Percentiles rank a stretch among this genome's conserved stretches.
These are phyloP conservation scores for Pseudanteris insignis DNA, from an alignment of 2,888 invertebrate genomes.

Conservation along the genomic window DNA sequence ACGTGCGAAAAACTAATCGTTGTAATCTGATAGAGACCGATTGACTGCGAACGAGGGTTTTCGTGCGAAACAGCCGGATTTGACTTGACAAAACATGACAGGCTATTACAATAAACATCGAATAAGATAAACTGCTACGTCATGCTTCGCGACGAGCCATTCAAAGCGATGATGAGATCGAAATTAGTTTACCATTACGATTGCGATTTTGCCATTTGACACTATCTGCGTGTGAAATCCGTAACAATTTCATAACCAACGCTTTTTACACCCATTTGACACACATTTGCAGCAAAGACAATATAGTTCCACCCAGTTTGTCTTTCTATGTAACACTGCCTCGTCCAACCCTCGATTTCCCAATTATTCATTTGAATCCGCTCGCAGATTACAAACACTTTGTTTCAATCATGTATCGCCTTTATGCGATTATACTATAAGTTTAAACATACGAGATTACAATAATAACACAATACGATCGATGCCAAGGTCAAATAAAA, in stretches of 20 bases:
- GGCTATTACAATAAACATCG: slow-evolving; percentile 10
- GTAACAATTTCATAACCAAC: slow-evolving; percentile 33
- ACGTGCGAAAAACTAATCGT: neutral
- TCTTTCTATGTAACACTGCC: slow-evolving; percentile 8
- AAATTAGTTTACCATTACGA: slow-evolving; percentile 22
- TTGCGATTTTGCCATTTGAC: slow-evolving; percentile 30
- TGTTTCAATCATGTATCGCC: too few species aligned
- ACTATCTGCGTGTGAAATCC: slow-evolving; percentile 42
- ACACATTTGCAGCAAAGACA: slow-evolving; percentile 17
- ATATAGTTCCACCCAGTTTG: slow-evolving; percentile 10
- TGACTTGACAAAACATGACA: neutral
- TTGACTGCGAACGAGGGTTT: too few species aligned
- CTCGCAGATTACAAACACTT: too few species aligned
- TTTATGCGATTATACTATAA: too few species aligned
- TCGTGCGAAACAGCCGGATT: neutral
- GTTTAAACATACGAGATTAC: too few species aligned
- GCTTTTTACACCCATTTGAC: slow-evolving; percentile 23
- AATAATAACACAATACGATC: too few species aligned
- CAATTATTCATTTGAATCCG: slow-evolving; percentile 27
- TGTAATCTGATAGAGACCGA: slow-evolving; percentile 4
- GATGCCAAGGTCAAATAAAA: too few species aligned
- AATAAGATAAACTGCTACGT: slow-evolving; percentile 19
- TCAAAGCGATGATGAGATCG: slow-evolving; percentile 28
- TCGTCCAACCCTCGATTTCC: slow-evolving; percentile 14
- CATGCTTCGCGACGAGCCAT: slow-evolving; percentile 14